Conservation (phyloP, 2,113 vertebrate genomes). For the Marmota flaviventris region DNA sequence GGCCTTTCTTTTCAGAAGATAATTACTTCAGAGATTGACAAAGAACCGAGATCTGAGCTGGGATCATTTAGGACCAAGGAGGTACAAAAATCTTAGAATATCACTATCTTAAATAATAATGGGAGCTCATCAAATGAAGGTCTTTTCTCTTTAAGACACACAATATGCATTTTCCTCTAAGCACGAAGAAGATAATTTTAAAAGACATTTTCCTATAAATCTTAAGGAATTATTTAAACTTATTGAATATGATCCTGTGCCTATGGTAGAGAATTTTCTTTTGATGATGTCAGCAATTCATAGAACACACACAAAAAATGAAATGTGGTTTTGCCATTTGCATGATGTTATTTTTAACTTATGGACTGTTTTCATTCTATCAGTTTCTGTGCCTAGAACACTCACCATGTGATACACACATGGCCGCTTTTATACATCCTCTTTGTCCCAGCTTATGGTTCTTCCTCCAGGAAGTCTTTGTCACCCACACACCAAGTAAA, state of each 20-base stretch:
- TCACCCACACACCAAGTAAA: background rate
- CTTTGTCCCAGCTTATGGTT: background rate
- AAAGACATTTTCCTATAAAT: constrained; percentile 50
- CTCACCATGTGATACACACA: background rate
- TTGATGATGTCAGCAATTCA: constrained; percentile 6
- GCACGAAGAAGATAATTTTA: constrained; percentile 4
- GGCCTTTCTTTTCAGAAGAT: constrained; percentile 72
- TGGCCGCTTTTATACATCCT: background rate
- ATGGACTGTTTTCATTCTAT: background rate
- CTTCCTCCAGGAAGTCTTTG: background rate
- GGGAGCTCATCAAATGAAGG: constrained; percentile 16
- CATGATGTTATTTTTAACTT: background rate
- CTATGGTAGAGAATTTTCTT: constrained; percentile 29
- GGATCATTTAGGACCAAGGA: constrained; percentile 60
- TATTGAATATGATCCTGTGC: background rate
- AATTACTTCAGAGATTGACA: constrained; percentile 68
- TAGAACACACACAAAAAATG: constrained; percentile 2
- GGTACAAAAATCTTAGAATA: constrained; percentile 31
- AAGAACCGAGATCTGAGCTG: constrained; percentile 49
- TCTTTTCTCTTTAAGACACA: constrained; percentile 47
- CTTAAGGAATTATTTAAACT: constrained; percentile 25
- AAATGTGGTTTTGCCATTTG: constrained; percentile 7
- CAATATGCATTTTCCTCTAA: constrained; percentile 31
- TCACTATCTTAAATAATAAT: constrained; percentile 48
- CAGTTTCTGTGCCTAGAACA: constrained; percentile 14